These are phyloP conservation scores for Dysidea cf. avara DNA, from an alignment of 37 sponge, comb jelly and placozoan genomes.

Conservation along the genomic window DNA sequence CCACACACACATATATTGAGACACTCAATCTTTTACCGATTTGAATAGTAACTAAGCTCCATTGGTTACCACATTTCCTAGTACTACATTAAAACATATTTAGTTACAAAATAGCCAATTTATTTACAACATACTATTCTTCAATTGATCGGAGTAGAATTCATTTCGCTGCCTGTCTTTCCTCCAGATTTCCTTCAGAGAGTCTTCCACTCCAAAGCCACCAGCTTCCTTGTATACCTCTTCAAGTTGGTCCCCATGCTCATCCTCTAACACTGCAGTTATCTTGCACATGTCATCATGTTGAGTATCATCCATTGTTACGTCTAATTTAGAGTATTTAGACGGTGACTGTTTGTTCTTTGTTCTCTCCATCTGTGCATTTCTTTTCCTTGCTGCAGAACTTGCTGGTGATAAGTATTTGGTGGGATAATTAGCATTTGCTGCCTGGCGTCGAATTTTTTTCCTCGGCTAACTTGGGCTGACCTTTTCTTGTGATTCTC, in stretches of 20 bases:
- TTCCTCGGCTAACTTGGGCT: too few relatives aligned
- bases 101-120: too few relatives aligned
- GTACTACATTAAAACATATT: too few relatives aligned
- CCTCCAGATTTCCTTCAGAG: background rate
- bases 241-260: background rate
- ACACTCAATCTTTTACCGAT: too few relatives aligned
- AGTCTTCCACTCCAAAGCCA: background rate
- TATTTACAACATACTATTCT: conserved; percentile 1
- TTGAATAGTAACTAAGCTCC: too few relatives aligned
- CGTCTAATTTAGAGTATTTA: conserved; percentile 1
- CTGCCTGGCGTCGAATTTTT: background rate
- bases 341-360: too few relatives aligned
- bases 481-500: background rate
- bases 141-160: background rate
- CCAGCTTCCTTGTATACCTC: conserved; percentile 3
- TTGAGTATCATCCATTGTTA: conserved; percentile 7
- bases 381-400: background rate
- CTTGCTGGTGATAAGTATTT: conserved; percentile 24
- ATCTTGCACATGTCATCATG: conserved; percentile 1
- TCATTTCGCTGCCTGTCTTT: background rate
- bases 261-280: background rate
- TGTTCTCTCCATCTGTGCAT: background rate
- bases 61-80: too few relatives aligned
- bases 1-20: too few relatives aligned
- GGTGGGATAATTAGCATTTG: background rate